Conservation (phyloP, 92 coral and sea anemone genomes). For the Epizoanthus stellaris region DNA sequence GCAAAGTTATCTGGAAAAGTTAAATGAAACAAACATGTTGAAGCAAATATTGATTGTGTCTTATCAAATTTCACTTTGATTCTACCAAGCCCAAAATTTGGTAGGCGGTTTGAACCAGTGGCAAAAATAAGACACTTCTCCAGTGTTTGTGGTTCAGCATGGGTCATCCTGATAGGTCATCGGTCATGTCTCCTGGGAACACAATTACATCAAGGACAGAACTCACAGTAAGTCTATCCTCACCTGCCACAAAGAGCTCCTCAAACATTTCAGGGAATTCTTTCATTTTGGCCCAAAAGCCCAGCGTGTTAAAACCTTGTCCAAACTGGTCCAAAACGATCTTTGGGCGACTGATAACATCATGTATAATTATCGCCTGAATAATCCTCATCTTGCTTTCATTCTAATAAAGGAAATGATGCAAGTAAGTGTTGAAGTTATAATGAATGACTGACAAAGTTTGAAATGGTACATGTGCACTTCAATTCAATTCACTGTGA, state of each 20-base stretch:
- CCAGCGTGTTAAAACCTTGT: slow-evolving; percentile 36
- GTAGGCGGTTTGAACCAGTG: slow-evolving; percentile 42
- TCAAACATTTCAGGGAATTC: slow-evolving; percentile 6
- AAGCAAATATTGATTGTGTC: slow-evolving; percentile 28
- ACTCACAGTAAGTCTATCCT: background rate
- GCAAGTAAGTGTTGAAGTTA: slow-evolving; percentile 2
- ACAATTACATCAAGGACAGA: background rate
- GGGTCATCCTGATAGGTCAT: background rate
- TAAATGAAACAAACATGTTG: slow-evolving; percentile 27
- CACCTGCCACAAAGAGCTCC: background rate
- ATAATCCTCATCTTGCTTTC: slow-evolving; percentile 35
- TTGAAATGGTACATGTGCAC: too few relatives aligned
- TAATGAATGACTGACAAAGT: too few relatives aligned
- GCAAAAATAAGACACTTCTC: slow-evolving; percentile 27
- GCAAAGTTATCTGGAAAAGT: slow-evolving; percentile 38
- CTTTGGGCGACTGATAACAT: slow-evolving; percentile 2
- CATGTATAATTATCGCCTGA: slow-evolving; percentile 18
- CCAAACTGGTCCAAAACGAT: slow-evolving; percentile 13
- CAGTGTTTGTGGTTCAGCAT: too few relatives aligned
- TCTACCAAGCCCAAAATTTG: slow-evolving; percentile 42
- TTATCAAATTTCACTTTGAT: slow-evolving; percentile 41
- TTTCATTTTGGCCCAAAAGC: slow-evolving; percentile 28
- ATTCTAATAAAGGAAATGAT: slow-evolving; percentile 18
- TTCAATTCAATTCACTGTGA: too few relatives aligned
- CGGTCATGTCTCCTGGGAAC: background rate